Evolutionary conservation across 2,888 invertebrate genomes (phyloP), one percentile per base, ranked within the genome.

Genomic region (Oscheius sp.): DNA sequence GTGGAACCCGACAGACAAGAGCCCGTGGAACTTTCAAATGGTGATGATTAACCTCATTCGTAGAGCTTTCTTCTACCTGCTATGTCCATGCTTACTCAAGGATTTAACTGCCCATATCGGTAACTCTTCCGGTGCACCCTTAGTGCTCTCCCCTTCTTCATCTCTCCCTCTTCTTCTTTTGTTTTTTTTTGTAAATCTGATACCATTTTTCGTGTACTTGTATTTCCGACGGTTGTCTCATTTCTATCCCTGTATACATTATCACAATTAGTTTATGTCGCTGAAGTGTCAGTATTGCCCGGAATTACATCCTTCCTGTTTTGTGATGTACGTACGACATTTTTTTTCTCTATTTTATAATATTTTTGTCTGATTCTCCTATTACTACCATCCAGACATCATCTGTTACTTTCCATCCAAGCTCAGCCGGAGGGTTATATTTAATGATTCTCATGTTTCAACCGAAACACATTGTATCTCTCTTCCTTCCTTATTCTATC

Each of bases 361-460:
- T n/a, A n/a, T 53, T 23, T 53, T 7, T 61, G 6, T 13, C 41
- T 23, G 55, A 55, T 55, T 55, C 55, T 23, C 55, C 5, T 35
- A 35, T 9, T 3, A 3, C 35, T 35, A 35, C 3, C 3, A 35
- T 6, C 9, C 3, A 35, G 35, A 35, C 35, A 35, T 35, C 35
- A 35, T 35, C 35, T 9, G 35, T 35, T 35, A 3, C 35, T 35
- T 35, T 35, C 35, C 21, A 25, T 25, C 21, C 23, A 23, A 41
- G 61, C 41, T 61, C 61, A 61, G 16, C 41, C 45, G 41, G 43
- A 61, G 61, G 61, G 61, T 61, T 41, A 7, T 27, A 29, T 61
- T 61, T 23, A 18, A 35, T 43, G 61, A 61, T 61, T 61, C 61
- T 61, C 61, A 61, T 61, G 21, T 61, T 61, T 43, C 41, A 41